Percentiles rank a stretch among this genome's conserved stretches.
Evolutionary conservation across 2,888 invertebrate species (phyloP).

Genomic region (Ophioninae sp.): DNA sequence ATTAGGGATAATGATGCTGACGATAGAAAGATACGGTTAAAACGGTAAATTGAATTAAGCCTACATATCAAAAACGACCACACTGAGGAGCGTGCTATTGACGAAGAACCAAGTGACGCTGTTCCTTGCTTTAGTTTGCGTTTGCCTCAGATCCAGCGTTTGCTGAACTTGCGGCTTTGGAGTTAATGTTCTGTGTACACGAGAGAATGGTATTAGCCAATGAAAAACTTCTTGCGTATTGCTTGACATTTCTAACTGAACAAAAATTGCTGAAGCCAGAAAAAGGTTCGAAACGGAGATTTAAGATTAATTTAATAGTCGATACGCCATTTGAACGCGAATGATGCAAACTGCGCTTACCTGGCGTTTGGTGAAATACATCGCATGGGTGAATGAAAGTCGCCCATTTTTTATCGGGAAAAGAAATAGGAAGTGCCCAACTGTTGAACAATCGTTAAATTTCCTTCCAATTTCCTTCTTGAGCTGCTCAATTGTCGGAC

Average conservation of each 20-base stretch:
- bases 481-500: not conserved
- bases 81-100: slow-evolving; percentile 82
- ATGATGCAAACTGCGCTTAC: slow-evolving; percentile 60
- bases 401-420: slow-evolving; percentile 69
- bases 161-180: slow-evolving; percentile 82
- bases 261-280: not conserved
- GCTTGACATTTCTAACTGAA: not conserved
- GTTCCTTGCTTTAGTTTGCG: slow-evolving; percentile 81
- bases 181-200: slow-evolving; percentile 72
- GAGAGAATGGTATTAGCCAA: not conserved
- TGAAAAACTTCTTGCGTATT: not conserved
- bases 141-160: slow-evolving; percentile 83
- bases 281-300: not conserved
- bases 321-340: not conserved
- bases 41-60: slow-evolving; percentile 73
- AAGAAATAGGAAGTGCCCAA: not conserved
- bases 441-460: not conserved
- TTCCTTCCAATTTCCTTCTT: not conserved
- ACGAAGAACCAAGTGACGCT: slow-evolving; percentile 84
- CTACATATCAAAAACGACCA: slow-evolving; percentile 85
- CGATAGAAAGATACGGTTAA: not conserved
- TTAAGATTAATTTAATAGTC: not conserved
- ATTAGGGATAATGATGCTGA: not conserved
- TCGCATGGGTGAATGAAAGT: slow-evolving; percentile 76
- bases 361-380: slow-evolving; percentile 77